Percentiles rank a stretch among this genome's conserved stretches.
phyloP scores from a whole-genome alignment of 2,888 invertebrate species.

The Drosophila antonietae region DNA sequence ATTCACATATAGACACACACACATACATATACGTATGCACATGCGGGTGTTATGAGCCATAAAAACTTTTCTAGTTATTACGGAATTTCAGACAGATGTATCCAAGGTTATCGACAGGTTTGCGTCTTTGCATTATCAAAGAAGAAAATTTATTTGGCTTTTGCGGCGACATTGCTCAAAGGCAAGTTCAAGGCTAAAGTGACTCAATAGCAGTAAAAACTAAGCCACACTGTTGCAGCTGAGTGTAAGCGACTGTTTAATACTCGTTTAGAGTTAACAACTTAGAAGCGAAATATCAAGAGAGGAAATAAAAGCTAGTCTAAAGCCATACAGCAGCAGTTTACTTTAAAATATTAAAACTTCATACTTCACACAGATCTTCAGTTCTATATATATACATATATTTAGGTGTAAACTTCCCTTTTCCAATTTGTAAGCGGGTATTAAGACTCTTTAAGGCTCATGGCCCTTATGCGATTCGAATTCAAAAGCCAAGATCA shows the following conservation, averaged over 20 bases:
- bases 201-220: constrained; percentile 8
- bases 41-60: constrained; percentile 36
- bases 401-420: background rate
- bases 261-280: background rate
- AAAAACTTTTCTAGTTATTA: constrained; percentile 13
- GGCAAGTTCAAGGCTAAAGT: constrained; percentile 51
- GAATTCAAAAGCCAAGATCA: constrained; percentile 18
- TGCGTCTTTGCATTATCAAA: constrained; percentile 10
- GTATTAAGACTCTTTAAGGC: background rate
- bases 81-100: constrained; percentile 33
- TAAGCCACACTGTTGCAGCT: background rate
- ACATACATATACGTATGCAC: background rate
- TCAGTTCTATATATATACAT: background rate
- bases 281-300: background rate
- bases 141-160: constrained; percentile 20
- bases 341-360: background rate
- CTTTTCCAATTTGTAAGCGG: background rate
- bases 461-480: constrained; percentile 20
- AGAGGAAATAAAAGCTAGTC: too few relatives aligned
- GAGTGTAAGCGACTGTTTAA: constrained; percentile 2
- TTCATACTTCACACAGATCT: background rate
- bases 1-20: background rate
- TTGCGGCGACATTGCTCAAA: constrained; percentile 4
- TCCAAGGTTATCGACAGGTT: constrained; percentile 42
- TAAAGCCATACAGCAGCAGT: too few relatives aligned